These are phyloP conservation scores for Centrocercus urophasianus DNA, from an alignment of 2,113 vertebrate species.

Conservation along the genomic window DNA sequence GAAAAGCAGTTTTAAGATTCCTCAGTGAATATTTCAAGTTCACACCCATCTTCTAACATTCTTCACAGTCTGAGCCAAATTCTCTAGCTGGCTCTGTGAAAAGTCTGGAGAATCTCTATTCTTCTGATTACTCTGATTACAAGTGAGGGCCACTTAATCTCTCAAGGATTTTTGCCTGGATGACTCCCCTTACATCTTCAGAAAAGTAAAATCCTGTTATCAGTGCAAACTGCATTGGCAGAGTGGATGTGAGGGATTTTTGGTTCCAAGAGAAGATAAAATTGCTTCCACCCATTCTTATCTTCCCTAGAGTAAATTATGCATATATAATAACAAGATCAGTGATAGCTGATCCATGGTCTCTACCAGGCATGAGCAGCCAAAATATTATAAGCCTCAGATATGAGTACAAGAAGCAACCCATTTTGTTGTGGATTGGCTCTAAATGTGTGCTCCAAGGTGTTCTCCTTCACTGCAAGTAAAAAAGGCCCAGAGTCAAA, in stretches of 20 bases:
- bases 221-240: not conserved
- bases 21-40: not conserved
- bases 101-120: not conserved
- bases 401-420: not conserved
- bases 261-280: constrained; percentile 18
- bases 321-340: constrained; percentile 16
- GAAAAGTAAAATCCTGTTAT: constrained; percentile 12
- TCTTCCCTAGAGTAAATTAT: constrained; percentile 32
- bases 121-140: constrained; percentile 24
- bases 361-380: not conserved
- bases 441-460: not conserved
- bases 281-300: constrained; percentile 4
- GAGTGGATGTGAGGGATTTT: not conserved
- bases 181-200: not conserved
- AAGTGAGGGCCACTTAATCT: not conserved
- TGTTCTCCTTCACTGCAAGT: not conserved
- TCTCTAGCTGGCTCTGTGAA: not conserved
- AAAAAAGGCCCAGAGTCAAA: not conserved
- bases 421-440: not conserved
- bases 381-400: not conserved
- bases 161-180: not conserved
- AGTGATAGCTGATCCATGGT: not conserved
- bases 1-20: not conserved
- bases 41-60: not conserved
- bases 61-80: not conserved